Percentiles rank a stretch among this genome's conserved stretches.
Evolutionary conservation across 2,797 vertebrate genomes (phyloP).

Genomic region (Varecia variegata): DNA sequence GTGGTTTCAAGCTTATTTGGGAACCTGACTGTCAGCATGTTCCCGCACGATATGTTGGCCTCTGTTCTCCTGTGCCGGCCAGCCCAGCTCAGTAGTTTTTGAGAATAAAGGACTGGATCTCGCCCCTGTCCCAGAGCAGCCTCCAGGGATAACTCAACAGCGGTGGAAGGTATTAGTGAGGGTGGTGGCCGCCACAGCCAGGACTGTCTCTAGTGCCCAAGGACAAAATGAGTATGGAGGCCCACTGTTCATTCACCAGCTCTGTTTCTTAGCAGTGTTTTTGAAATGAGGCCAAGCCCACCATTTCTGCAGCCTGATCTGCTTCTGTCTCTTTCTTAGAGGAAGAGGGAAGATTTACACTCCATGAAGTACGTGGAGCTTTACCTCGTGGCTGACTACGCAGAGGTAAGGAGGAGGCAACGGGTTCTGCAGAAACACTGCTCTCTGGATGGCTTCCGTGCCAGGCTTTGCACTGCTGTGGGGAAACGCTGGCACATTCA

Average conservation of each 20-base stretch:
- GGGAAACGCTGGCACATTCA: background rate
- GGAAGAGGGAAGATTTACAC: conserved; percentile 89
- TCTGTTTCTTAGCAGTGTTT: background rate
- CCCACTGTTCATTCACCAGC: background rate
- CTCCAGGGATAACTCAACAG: background rate
- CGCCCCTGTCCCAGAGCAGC: fast-evolving
- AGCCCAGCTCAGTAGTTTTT: background rate
- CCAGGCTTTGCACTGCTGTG: background rate
- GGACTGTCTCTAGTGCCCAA: background rate
- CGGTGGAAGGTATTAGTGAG: background rate
- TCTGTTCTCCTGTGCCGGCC: background rate
- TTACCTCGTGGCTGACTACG: conserved; percentile 94
- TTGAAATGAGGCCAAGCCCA: background rate
- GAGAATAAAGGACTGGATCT: background rate
- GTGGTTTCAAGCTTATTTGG: background rate
- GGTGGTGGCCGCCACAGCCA: background rate
- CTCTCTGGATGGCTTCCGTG: background rate
- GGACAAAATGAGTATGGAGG: background rate
- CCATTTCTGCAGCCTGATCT: background rate
- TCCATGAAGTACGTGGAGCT: conserved; percentile 95
- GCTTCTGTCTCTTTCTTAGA: conserved; percentile 80
- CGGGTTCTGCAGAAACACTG: background rate
- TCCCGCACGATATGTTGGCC: background rate
- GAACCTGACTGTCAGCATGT: background rate
- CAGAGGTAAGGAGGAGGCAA: conserved; percentile 89